phyloP scores from a whole-genome alignment of 2,113 vertebrate species.

The Antechinus stuartii region DNA sequence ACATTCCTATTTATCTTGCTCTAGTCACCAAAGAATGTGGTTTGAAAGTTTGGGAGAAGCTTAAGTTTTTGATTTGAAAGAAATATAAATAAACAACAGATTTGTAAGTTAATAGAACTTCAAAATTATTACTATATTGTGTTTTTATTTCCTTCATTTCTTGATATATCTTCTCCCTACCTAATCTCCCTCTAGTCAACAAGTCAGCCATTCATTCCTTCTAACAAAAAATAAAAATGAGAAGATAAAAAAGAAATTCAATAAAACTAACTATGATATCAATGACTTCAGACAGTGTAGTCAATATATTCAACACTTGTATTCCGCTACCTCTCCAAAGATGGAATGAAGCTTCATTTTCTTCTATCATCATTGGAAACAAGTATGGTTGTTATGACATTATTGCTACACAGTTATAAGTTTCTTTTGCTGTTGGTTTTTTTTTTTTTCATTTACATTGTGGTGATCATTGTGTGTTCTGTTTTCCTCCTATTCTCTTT shows the following conservation, averaged over 20 bases:
- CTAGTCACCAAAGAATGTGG: not conserved
- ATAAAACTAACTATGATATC: not conserved
- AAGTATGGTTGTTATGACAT: not conserved
- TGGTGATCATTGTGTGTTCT: not conserved
- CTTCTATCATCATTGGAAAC: not conserved
- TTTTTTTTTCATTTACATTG: not conserved
- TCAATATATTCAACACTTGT: not conserved
- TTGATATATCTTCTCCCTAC: not conserved
- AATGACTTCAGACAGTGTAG: not conserved
- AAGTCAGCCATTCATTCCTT: not conserved
- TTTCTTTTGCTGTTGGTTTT: not conserved
- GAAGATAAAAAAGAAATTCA: not conserved
- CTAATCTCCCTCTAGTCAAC: not conserved
- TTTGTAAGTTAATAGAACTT: not conserved
- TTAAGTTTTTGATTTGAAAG: not conserved
- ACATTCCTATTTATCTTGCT: not conserved
- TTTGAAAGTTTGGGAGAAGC: not conserved
- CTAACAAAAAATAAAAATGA: not conserved
- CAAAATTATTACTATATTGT: not conserved
- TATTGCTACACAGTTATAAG: not conserved
- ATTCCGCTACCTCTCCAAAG: not conserved
- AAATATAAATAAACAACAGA: not conserved
- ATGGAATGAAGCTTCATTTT: not conserved
- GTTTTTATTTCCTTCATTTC: not conserved
- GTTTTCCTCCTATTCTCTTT: not conserved